Percentiles rank a stretch among this genome's conserved stretches.
Evolutionary conservation across 2,888 invertebrate genomes (phyloP).

Genomic region (Ochropleura leucogaster): DNA sequence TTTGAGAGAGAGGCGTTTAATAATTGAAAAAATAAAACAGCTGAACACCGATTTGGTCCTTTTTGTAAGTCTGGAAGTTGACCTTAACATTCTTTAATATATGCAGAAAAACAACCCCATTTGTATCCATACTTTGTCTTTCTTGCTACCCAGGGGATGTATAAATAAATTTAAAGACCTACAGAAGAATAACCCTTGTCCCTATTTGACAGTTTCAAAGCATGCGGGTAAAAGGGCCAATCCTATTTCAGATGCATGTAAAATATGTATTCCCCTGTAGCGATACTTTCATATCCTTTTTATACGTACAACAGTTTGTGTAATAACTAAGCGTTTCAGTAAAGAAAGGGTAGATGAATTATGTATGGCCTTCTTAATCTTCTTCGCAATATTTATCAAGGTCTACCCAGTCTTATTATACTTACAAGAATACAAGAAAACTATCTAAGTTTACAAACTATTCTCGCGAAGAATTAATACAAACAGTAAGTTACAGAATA

Average conservation of each 20-base stretch:
- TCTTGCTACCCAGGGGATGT: not conserved
- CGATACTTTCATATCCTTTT: constrained; percentile 5
- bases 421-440: constrained; percentile 26
- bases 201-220: constrained; percentile 6
- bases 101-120: not conserved
- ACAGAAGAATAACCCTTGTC: constrained; percentile 9
- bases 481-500: constrained; percentile 15
- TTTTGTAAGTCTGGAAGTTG: not conserved
- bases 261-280: not conserved
- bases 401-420: constrained; percentile 22
- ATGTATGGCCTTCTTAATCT: constrained; percentile 28
- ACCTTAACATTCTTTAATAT: not conserved
- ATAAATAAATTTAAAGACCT: not conserved
- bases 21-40: not conserved
- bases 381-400: constrained; percentile 38
- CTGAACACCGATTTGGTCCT: not conserved
- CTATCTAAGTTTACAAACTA: not conserved
- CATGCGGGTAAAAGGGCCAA: not conserved
- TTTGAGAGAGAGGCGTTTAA: not conserved
- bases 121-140: not conserved
- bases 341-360: constrained; percentile 22
- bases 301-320: constrained; percentile 6
- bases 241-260: not conserved
- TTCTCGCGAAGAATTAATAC: constrained; percentile 36
- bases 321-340: constrained; percentile 21